These are phyloP conservation scores for Pseudochirops cupreus DNA, from an alignment of 2,797 vertebrate genomes.

Conservation along the genomic window DNA sequence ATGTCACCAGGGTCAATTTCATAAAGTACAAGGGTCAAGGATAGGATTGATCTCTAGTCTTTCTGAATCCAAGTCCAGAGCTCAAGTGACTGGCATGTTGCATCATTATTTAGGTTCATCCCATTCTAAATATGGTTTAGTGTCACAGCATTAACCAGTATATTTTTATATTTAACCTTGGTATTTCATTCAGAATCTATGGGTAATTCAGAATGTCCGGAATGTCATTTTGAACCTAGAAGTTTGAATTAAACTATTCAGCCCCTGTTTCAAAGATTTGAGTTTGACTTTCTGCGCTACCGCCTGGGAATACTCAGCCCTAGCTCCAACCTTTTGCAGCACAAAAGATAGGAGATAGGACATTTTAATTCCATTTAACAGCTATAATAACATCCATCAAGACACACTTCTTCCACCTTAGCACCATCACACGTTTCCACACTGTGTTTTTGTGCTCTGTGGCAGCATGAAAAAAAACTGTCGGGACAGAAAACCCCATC, in stretches of 20 bases:
- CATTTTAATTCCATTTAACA: not conserved
- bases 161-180: not conserved
- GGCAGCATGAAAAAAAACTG: constrained; percentile 6
- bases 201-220: not conserved
- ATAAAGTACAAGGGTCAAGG: not conserved
- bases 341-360: not conserved
- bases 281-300: not conserved
- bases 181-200: constrained; percentile 43
- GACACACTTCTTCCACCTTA: not conserved
- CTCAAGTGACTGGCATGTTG: not conserved
- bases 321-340: not conserved
- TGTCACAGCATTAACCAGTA: not conserved
- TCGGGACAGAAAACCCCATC: not conserved
- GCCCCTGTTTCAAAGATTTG: not conserved
- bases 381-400: not conserved
- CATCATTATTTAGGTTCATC: not conserved
- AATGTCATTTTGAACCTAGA: not conserved
- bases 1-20: not conserved
- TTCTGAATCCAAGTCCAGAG: not conserved
- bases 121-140: not conserved
- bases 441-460: not conserved
- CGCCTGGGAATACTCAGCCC: not conserved
- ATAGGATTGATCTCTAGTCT: not conserved
- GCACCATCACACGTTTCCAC: not conserved
- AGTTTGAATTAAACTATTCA: not conserved